These are phyloP conservation scores for Liasis olivaceus DNA, from an alignment of 2,797 vertebrate genomes.

Conservation along the genomic window DNA sequence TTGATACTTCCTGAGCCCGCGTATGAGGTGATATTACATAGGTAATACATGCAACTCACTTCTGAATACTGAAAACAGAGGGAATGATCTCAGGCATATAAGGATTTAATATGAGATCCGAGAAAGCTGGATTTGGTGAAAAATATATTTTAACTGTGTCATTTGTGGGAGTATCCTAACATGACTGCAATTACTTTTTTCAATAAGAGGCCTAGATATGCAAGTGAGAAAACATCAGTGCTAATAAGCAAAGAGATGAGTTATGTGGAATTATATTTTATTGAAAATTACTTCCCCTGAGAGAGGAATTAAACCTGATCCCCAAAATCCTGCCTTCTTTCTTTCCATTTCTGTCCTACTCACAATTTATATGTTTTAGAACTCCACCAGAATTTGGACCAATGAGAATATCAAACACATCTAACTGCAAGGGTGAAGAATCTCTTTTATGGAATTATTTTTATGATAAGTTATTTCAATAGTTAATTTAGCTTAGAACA, in stretches of 20 bases:
- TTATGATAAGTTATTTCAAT: slow-evolving; percentile 78
- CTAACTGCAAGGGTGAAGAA: slow-evolving; percentile 71
- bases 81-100: background rate
- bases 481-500: slow-evolving; percentile 77
- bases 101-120: slow-evolving; percentile 1
- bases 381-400: background rate
- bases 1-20: background rate
- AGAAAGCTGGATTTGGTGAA: background rate
- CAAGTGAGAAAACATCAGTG: slow-evolving; percentile 15
- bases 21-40: background rate
- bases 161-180: slow-evolving; percentile 13
- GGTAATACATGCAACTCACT: background rate
- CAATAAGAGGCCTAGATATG: slow-evolving; percentile 22
- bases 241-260: slow-evolving; percentile 42
- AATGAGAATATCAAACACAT: background rate
- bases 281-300: slow-evolving; percentile 58
- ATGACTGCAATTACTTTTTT: slow-evolving; percentile 23
- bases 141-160: background rate
- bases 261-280: slow-evolving; percentile 61
- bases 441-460: slow-evolving; percentile 77
- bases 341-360: background rate
- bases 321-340: slow-evolving; percentile 7
- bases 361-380: background rate
- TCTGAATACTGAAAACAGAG: background rate
- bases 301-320: slow-evolving; percentile 46